Percentiles rank a stretch among this genome's conserved stretches.
These are phyloP conservation scores for Nibea albiflora DNA, from an alignment of 2,113 vertebrate species.

Conservation along the genomic window DNA sequence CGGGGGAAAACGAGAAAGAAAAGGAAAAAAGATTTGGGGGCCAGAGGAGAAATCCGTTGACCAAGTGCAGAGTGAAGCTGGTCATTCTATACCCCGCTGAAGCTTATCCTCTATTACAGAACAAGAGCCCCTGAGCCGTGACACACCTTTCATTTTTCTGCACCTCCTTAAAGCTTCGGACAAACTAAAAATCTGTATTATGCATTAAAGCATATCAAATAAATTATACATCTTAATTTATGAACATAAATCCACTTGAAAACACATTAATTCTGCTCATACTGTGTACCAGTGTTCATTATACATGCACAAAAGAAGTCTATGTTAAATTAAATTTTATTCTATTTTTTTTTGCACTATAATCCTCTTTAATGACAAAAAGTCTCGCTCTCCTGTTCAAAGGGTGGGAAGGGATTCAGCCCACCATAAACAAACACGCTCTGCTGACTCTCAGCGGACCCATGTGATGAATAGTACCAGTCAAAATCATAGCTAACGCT, in stretches of 20 bases:
- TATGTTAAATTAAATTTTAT: slow-evolving; percentile 4
- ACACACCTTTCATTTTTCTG: slow-evolving; percentile 32
- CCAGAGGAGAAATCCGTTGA: slow-evolving; percentile 71
- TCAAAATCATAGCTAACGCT: slow-evolving; percentile 66
- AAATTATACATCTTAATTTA: neutral
- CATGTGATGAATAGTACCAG: slow-evolving; percentile 77
- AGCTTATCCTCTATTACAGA: slow-evolving; percentile 45
- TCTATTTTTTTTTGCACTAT: neutral
- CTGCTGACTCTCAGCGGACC: slow-evolving; percentile 62
- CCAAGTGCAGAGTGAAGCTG: slow-evolving; percentile 59
- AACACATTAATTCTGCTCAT: neutral
- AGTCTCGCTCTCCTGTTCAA: slow-evolving; percentile 27
- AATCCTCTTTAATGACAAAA: slow-evolving; percentile 32
- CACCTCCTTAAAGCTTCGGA: neutral
- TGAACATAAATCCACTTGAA: neutral
- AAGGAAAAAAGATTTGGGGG: slow-evolving; percentile 52
- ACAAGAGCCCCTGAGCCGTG: slow-evolving; percentile 22
- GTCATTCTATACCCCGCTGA: slow-evolving; percentile 55
- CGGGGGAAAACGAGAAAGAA: slow-evolving; percentile 55
- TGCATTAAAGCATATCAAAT: neutral
- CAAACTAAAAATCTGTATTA: neutral
- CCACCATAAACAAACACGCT: slow-evolving; percentile 69
- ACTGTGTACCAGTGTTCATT: neutral
- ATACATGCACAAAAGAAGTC: neutral
- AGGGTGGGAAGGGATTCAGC: slow-evolving; percentile 63